phyloP scores from a whole-genome alignment of 2,113 vertebrate genomes.

The Empidonax traillii region DNA sequence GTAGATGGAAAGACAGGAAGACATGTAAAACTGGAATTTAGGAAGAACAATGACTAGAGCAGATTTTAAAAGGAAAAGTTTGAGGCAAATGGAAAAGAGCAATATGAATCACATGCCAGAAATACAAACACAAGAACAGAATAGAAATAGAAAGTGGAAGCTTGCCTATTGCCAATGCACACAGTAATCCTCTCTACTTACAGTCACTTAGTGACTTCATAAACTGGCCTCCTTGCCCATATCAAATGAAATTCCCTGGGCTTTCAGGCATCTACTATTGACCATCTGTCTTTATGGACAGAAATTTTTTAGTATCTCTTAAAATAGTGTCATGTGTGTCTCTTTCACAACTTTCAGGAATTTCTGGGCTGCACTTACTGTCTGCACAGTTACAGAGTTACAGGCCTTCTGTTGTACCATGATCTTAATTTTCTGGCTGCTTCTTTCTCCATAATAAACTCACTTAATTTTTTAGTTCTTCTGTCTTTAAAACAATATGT shows the following conservation, averaged over 20 bases:
- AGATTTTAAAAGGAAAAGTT: neutral
- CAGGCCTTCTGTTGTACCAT: neutral
- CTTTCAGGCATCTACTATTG: neutral
- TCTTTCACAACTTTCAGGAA: neutral
- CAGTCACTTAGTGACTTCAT: neutral
- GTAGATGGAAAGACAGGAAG: neutral
- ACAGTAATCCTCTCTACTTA: neutral
- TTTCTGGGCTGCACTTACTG: neutral
- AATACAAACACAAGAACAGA: neutral
- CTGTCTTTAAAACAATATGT: neutral
- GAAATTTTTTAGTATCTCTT: neutral
- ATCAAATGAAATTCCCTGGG: neutral
- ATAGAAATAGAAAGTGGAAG: neutral
- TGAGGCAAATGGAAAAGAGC: neutral
- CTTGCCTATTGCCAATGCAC: neutral
- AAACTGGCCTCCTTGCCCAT: neutral
- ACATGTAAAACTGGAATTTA: neutral
- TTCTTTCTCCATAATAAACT: neutral
- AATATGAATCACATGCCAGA: neutral
- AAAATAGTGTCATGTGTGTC: neutral
- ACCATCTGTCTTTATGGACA: neutral
- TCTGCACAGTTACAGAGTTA: neutral
- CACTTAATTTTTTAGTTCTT: neutral
- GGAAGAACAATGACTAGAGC: neutral
- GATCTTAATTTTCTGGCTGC: neutral